Conservation (phyloP, 1,140 invertebrate species). For the Drosophila sp. region DNA sequence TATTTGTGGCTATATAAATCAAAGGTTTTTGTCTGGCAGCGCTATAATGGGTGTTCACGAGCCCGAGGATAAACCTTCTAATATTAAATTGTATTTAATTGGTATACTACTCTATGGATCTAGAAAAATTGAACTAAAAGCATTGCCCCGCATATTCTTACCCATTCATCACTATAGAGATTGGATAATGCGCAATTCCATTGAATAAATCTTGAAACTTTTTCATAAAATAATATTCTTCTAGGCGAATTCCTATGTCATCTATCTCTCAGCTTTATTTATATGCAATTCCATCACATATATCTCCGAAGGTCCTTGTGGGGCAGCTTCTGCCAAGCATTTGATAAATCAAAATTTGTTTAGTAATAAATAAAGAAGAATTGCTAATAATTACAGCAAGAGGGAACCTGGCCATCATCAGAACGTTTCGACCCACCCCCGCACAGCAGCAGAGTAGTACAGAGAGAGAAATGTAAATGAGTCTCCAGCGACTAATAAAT, state of each 20-base stretch:
- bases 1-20: slow-evolving; percentile 15
- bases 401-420: slow-evolving; percentile 11
- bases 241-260: too few relatives aligned
- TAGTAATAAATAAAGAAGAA: slow-evolving; percentile 72
- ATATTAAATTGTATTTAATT: slow-evolving; percentile 19
- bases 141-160: slow-evolving; percentile 13
- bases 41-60: slow-evolving; percentile 33
- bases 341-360: slow-evolving; percentile 69
- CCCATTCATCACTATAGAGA: slow-evolving; percentile 26
- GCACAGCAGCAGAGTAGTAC: background rate
- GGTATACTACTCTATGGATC: slow-evolving; percentile 8
- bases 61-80: background rate
- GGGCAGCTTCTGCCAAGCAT: background rate
- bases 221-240: too few relatives aligned
- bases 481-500: slow-evolving; percentile 78
- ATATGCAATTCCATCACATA: slow-evolving; percentile 23
- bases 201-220: background rate
- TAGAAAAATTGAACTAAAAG: too few relatives aligned
- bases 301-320: slow-evolving; percentile 26
- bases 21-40: slow-evolving; percentile 16
- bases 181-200: slow-evolving; percentile 28
- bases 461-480: slow-evolving; percentile 70
- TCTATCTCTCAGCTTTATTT: slow-evolving; percentile 22
- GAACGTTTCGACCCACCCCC: background rate
- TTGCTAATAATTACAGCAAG: slow-evolving; percentile 68